Evolutionary conservation across 2,113 vertebrate species (phyloP).

Genomic region (Ondatra zibethicus): DNA sequence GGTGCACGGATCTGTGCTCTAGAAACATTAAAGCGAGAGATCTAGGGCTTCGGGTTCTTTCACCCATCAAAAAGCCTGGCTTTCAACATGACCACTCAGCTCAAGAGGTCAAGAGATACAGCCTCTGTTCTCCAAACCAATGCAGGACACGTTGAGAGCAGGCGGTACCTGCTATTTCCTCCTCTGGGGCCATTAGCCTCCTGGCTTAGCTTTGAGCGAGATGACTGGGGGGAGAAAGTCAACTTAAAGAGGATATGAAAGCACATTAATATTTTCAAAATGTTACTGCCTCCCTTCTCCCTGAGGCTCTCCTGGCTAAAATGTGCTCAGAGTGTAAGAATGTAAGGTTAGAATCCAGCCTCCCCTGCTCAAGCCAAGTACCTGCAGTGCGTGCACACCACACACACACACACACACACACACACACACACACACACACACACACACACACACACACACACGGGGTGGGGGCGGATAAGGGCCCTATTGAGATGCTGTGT

Average conservation of each 20-base stretch:
- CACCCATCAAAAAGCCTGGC: neutral
- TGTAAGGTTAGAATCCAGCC: neutral
- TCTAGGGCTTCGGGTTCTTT: neutral
- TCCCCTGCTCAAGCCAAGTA: neutral
- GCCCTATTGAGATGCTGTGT: neutral
- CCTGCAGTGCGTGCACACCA: neutral
- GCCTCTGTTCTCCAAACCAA: neutral
- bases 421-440: too few species aligned
- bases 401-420: too few species aligned
- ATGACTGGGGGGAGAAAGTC: neutral
- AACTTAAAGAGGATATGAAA: neutral
- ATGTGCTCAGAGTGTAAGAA: neutral
- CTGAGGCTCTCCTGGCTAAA: neutral
- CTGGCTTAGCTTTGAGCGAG: neutral
- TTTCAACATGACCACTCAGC: neutral
- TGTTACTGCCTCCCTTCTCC: neutral
- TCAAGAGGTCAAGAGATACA: conserved; percentile 6
- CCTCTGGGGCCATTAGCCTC: neutral
- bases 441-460: too few species aligned
- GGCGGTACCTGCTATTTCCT: neutral
- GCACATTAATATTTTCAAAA: conserved; percentile 47
- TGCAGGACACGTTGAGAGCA: neutral
- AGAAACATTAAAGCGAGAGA: neutral
- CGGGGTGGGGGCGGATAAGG: too few species aligned
- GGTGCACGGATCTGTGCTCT: neutral